phyloP scores from a whole-genome alignment of 2,797 vertebrate genomes.

The Sphaeramia orbicularis region DNA sequence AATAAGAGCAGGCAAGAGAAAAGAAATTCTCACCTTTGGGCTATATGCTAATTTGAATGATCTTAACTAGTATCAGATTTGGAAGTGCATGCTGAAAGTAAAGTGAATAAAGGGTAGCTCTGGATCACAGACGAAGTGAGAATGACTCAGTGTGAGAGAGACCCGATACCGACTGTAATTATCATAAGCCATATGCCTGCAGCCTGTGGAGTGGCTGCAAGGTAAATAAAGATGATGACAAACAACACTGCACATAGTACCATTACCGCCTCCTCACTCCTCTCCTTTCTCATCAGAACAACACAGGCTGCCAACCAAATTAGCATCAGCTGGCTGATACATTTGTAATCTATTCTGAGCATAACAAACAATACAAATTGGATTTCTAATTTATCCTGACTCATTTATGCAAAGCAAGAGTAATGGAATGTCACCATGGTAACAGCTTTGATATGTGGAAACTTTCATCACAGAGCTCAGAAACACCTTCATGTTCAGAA shows the following conservation, averaged over 20 bases:
- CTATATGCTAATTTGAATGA: conserved; percentile 67
- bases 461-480: conserved; percentile 47
- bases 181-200: conserved; percentile 75
- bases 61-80: conserved; percentile 66
- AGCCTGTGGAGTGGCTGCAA: conserved; percentile 70
- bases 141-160: conserved; percentile 55
- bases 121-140: conserved; percentile 50
- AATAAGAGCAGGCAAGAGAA: conserved; percentile 48
- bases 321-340: conserved; percentile 80
- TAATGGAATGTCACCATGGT: conserved; percentile 64
- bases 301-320: conserved; percentile 68
- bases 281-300: conserved; percentile 62
- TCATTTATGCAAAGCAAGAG: conserved; percentile 72
- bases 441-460: conserved; percentile 55
- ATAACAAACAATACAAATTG: conserved; percentile 82
- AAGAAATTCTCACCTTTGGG: conserved; percentile 60
- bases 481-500: conserved; percentile 51
- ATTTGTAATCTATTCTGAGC: conserved; percentile 82
- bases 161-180: conserved; percentile 64
- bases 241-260: conserved; percentile 57
- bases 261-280: conserved; percentile 54
- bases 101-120: conserved; percentile 47
- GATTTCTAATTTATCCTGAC: conserved; percentile 79
- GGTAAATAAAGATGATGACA: conserved; percentile 77
- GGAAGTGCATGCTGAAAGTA: conserved; percentile 44